Percentiles rank a stretch among this genome's conserved stretches.
Evolutionary conservation across 2,797 vertebrate species (phyloP).

Genomic region (Oreortyx pictus): DNA sequence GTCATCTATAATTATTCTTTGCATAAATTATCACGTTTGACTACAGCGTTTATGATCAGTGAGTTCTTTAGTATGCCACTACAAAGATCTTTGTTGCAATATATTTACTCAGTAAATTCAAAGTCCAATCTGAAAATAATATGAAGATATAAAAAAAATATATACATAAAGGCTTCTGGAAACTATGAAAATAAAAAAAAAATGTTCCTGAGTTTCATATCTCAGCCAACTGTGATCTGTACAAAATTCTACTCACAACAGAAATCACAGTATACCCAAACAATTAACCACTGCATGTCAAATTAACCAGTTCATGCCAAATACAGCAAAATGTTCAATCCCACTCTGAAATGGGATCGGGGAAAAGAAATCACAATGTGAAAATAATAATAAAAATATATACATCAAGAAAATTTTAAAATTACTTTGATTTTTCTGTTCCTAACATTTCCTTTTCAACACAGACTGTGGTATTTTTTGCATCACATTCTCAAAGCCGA

Average conservation of each 20-base stretch:
- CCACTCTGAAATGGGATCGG: background rate
- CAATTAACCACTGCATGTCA: background rate
- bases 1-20: conserved; percentile 52
- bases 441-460: background rate
- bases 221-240: background rate
- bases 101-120: background rate
- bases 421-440: background rate
- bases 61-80: conserved; percentile 33
- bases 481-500: background rate
- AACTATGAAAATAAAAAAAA: background rate
- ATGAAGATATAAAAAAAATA: background rate
- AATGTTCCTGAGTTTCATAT: background rate
- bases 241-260: background rate
- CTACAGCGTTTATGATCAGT: conserved; percentile 43
- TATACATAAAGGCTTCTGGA: background rate
- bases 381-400: background rate
- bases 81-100: background rate
- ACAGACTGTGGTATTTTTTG: background rate
- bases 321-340: background rate
- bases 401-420: background rate
- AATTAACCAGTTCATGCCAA: background rate
- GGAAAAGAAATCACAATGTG: background rate
- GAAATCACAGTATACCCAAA: background rate
- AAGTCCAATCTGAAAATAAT: background rate
- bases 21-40: conserved; percentile 53